These are phyloP conservation scores for Neogobius melanostomus DNA, from an alignment of 2,113 vertebrate species.

Conservation along the genomic window DNA sequence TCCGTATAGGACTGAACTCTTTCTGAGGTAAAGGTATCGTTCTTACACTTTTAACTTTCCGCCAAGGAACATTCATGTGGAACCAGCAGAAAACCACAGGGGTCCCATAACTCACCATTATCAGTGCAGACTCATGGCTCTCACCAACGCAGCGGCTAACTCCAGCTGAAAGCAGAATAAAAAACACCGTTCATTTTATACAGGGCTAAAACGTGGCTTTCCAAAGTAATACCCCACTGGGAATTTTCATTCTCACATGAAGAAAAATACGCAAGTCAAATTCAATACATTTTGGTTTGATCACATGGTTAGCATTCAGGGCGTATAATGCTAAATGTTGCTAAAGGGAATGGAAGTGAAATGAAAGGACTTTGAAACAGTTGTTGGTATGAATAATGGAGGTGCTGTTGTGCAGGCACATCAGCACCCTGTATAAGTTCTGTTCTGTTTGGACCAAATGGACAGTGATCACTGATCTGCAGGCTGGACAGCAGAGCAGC, in stretches of 20 bases:
- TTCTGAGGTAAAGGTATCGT: slow-evolving; percentile 45
- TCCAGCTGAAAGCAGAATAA: slow-evolving; percentile 46
- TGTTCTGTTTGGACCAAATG: not conserved
- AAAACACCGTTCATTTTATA: slow-evolving; percentile 59
- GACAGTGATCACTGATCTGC: slow-evolving; percentile 5
- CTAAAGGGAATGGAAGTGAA: not conserved
- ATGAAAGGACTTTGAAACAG: slow-evolving; percentile 6
- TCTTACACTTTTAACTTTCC: slow-evolving; percentile 3
- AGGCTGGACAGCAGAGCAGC: not conserved
- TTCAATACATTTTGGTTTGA: not conserved
- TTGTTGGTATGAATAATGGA: slow-evolving; percentile 13
- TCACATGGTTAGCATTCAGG: not conserved
- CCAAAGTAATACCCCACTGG: slow-evolving; percentile 19
- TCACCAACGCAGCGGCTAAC: slow-evolving; percentile 44
- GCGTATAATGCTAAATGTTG: not conserved
- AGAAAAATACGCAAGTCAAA: slow-evolving; percentile 9
- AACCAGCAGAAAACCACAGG: slow-evolving; percentile 39
- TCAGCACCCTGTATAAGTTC: not conserved
- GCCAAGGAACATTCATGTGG: slow-evolving; percentile 49
- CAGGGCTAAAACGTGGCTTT: slow-evolving; percentile 38
- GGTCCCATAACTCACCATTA: slow-evolving; percentile 75
- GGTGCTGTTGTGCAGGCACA: not conserved
- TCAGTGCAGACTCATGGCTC: slow-evolving; percentile 62
- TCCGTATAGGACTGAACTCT: slow-evolving; percentile 16
- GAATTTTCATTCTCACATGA: slow-evolving; percentile 29